Evolutionary conservation across 2,888 invertebrate species (phyloP).

Genomic region (Agonum fuliginosum): DNA sequence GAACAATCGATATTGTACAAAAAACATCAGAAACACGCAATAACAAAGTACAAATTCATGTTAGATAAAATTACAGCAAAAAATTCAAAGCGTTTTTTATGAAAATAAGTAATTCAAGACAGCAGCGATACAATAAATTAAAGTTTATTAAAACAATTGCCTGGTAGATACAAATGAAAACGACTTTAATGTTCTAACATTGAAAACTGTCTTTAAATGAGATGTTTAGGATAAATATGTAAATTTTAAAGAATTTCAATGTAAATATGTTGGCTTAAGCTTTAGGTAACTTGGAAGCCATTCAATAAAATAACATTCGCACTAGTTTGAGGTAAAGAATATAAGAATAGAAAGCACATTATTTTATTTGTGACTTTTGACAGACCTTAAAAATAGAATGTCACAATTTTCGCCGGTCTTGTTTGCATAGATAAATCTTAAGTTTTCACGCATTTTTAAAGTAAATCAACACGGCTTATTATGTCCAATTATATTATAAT

Average conservation of each 20-base stretch:
- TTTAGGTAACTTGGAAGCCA: conserved; percentile 21
- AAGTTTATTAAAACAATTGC: conserved; percentile 9
- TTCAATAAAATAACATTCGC: conserved; percentile 35
- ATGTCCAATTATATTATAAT: too few species aligned
- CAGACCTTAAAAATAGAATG: conserved; percentile 1
- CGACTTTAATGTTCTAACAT: not conserved
- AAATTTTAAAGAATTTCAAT: conserved; percentile 8
- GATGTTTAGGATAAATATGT: not conserved
- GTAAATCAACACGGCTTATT: too few species aligned
- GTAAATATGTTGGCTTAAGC: conserved; percentile 23
- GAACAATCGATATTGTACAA: not conserved
- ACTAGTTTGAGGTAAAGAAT: conserved; percentile 17
- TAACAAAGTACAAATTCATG: conserved; percentile 24
- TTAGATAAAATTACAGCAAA: conserved; percentile 16
- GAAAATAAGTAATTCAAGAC: too few species aligned
- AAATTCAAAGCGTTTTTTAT: not conserved
- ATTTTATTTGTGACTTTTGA: conserved; percentile 6
- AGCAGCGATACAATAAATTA: not conserved
- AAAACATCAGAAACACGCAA: not conserved
- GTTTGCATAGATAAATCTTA: not conserved
- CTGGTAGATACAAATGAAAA: not conserved
- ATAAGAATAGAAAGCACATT: conserved; percentile 5
- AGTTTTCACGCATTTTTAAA: too few species aligned
- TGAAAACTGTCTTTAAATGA: not conserved
- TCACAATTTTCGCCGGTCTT: not conserved